phyloP scores from a whole-genome alignment of 2,113 vertebrate genomes.

The Rostratula benghalensis region DNA sequence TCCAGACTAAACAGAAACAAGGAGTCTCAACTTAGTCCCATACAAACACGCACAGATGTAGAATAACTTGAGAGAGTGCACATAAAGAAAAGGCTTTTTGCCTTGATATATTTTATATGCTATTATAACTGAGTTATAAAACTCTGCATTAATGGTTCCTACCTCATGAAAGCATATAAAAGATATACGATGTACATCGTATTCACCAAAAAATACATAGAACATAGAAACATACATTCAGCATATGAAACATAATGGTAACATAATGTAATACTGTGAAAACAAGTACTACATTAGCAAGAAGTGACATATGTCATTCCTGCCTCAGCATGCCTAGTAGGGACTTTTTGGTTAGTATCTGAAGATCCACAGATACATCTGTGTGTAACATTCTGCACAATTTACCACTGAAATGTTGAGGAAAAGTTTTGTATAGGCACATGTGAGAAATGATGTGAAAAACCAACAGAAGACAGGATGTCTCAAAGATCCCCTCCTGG shows the following conservation, averaged over 20 bases:
- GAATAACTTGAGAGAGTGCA: background rate
- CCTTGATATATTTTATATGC: background rate
- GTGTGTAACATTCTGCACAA: background rate
- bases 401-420: background rate
- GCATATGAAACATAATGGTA: background rate
- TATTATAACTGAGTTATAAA: background rate
- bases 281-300: background rate
- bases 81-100: background rate
- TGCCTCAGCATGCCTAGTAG: background rate
- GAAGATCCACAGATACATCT: background rate
- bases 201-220: background rate
- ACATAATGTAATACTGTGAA: background rate
- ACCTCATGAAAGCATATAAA: background rate
- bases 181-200: background rate
- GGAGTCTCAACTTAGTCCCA: background rate
- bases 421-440: background rate
- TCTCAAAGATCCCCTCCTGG: no score
- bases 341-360: background rate
- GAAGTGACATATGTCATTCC: background rate
- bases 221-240: background rate
- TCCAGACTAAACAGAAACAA: conserved; percentile 28
- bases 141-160: background rate
- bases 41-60: background rate
- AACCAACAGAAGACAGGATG: no score
- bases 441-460: no score